phyloP scores from a whole-genome alignment of 2,113 vertebrate species.

The Rostratula benghalensis region DNA sequence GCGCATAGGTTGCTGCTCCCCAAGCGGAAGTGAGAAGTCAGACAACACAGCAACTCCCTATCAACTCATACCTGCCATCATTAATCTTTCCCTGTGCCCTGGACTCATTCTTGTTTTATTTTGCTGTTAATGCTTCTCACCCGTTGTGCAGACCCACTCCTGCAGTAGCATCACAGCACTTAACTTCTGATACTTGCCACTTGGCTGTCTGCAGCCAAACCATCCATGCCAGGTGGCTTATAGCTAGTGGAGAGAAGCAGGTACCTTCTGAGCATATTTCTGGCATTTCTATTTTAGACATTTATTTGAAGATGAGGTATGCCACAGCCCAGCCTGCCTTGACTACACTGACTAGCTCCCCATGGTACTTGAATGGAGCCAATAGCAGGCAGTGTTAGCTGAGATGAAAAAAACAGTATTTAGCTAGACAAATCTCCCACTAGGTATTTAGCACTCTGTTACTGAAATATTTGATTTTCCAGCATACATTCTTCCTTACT shows the following conservation, averaged over 20 bases:
- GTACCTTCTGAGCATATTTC: neutral
- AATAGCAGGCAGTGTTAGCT: neutral
- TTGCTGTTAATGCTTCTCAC: neutral
- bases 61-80: neutral
- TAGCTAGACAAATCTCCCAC: neutral
- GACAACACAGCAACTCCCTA: neutral
- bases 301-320: neutral
- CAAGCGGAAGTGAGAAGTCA: neutral
- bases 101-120: neutral
- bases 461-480: neutral
- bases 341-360: neutral
- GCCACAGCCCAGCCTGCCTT: neutral
- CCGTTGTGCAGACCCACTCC: neutral
- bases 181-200: neutral
- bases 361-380: neutral
- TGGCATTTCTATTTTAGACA: neutral
- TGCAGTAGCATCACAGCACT: rapidly evolving
- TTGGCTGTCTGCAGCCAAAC: neutral
- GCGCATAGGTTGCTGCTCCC: neutral
- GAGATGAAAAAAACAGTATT: neutral
- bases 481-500: neutral
- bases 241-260: neutral
- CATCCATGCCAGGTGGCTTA: neutral
- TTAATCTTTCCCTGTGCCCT: neutral
- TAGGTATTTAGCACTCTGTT: neutral